phyloP scores from a whole-genome alignment of 2,797 vertebrate species.

The Fringilla coelebs region DNA sequence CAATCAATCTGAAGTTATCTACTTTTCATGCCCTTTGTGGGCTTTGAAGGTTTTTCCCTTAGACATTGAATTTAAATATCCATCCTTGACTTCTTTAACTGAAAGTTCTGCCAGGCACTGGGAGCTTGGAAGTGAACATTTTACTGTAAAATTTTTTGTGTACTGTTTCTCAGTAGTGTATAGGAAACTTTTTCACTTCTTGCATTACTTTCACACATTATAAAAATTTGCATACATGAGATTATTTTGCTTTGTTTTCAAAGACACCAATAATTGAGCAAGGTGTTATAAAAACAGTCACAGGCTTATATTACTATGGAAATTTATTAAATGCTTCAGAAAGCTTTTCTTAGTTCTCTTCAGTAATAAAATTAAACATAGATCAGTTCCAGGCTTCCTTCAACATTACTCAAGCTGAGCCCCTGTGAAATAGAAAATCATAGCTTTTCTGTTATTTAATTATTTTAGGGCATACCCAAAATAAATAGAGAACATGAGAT shows the following conservation, averaged over 20 bases:
- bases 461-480: neutral
- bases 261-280: neutral
- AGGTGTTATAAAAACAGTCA: neutral
- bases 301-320: neutral
- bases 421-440: neutral
- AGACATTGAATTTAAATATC: neutral
- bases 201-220: neutral
- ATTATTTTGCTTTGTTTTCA: constrained; percentile 30
- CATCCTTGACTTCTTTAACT: neutral
- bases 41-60: neutral
- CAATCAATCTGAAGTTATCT: neutral
- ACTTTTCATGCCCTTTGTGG: neutral
- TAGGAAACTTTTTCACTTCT: neutral
- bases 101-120: neutral
- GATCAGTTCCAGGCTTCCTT: neutral
- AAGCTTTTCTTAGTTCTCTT: neutral
- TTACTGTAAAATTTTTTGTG: neutral
- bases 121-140: neutral
- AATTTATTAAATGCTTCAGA: neutral
- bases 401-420: neutral
- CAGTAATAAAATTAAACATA: neutral
- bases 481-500: neutral
- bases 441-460: neutral
- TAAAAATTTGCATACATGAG: neutral
- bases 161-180: neutral